These are phyloP conservation scores for Theocolax elegans DNA, from an alignment of 1,140 invertebrate genomes.

Conservation along the genomic window DNA sequence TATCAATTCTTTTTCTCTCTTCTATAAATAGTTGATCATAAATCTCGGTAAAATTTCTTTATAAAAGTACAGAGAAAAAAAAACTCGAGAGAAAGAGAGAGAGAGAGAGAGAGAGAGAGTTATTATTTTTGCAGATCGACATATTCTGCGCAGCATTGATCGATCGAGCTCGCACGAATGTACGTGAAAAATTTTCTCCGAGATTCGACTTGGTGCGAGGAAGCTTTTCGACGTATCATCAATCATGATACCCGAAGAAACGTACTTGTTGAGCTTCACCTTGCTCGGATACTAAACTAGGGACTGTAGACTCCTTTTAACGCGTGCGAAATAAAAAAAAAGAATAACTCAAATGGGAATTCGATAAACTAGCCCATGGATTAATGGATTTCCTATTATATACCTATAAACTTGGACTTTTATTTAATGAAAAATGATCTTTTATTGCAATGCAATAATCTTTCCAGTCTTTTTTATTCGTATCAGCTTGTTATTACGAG, in stretches of 20 bases:
- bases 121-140: background rate
- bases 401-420: too few species aligned
- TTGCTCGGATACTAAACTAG: background rate
- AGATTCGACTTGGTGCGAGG: background rate
- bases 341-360: background rate
- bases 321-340: background rate
- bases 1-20: background rate
- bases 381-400: too few species aligned
- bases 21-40: background rate
- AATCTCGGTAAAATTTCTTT: too few species aligned
- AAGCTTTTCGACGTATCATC: constrained; percentile 6
- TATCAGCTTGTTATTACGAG: too few species aligned
- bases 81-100: too few species aligned
- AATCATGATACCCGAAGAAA: background rate
- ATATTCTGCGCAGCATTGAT: background rate
- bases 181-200: background rate
- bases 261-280: background rate
- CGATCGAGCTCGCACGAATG: background rate
- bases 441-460: too few species aligned
- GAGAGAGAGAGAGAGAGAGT: too few species aligned
- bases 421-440: too few species aligned
- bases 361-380: background rate
- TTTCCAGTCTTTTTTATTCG: too few species aligned
- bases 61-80: too few species aligned
- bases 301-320: too few species aligned